A percentile compares a stretch with the other conserved stretches of the same genome.
These are phyloP conservation scores for Crenuchus spilurus DNA, from an alignment of 2,797 vertebrate genomes.

Conservation along the genomic window DNA sequence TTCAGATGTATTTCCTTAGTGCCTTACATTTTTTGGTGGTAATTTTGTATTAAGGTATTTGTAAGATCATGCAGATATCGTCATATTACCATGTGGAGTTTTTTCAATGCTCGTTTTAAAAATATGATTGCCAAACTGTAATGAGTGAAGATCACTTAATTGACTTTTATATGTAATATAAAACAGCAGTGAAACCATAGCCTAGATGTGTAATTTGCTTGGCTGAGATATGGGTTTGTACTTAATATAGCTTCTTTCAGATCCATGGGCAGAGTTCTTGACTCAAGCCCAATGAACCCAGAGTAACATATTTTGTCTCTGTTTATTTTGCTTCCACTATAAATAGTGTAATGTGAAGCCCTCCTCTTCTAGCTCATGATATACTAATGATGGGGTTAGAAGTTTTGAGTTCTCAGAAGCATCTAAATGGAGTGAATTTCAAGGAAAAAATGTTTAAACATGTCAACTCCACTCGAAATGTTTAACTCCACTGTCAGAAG, in stretches of 20 bases:
- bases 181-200: too few relatives aligned
- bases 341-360: background rate
- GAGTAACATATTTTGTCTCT: background rate
- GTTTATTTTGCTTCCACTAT: background rate
- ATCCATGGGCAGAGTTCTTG: background rate
- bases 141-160: too few relatives aligned
- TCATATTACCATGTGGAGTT: background rate
- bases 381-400: background rate
- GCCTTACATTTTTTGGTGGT: background rate
- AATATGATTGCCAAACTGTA: too few relatives aligned
- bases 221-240: background rate
- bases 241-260: background rate
- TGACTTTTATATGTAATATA: too few relatives aligned
- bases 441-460: background rate
- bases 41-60: background rate
- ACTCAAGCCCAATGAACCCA: background rate
- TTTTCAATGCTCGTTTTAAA: too few relatives aligned
- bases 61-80: background rate
- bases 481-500: too few relatives aligned
- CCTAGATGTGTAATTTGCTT: too few relatives aligned
- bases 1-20: background rate
- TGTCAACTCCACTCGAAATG: too few relatives aligned
- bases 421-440: background rate
- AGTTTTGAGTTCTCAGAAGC: background rate
- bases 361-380: background rate